Evolutionary conservation across 2,113 vertebrate genomes (phyloP), one percentile per base, ranked within the genome.

Genomic region (Cyanoliseus patagonus): DNA sequence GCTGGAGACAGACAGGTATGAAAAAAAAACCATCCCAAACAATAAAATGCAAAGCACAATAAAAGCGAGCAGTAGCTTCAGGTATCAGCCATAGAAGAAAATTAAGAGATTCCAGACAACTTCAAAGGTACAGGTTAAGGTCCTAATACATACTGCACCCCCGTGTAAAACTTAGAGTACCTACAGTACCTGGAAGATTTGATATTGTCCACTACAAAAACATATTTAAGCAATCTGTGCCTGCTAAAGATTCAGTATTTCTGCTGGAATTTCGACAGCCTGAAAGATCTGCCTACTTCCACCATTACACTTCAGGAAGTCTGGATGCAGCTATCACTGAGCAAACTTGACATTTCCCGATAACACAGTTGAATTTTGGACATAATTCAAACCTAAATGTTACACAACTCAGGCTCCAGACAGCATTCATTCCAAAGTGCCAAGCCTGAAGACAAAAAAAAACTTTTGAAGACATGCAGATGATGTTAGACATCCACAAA

Each of bases 301-400:
- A 69, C 41, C 15, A 25, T 11, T 47, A 72, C 33, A 52, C 46
- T 83, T 70, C 12, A 92, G 64, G 37, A 92, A 88, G 68, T 47
- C 55, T 83, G 79, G 37, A 94, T 75, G 63, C 23, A 83, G 68
- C 76, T 93, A 78, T 90, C 90, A 77, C 72, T 72, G 59, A 90
- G 68, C 49, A 95, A 95, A 93, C 88, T 86, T 90, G 85, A 94
- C 86, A 88, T 86, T 94, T 91, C 88, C 86, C 86, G 64, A 90
- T 96, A 97, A 93, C 77, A 91, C 35, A 39, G 79, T 33, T 93
- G 72, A 93, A 81, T 93, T 51, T 55, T 96, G 95, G 88, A 93
- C 53, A 70, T 88, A 93, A 83, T 88, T 97, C 94, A 96, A 86
- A 92, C 12, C 77, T 90, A 6, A 42, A 59, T 86, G 82, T 95